phyloP scores from a whole-genome alignment of 2,888 invertebrate species.

The Microctonus brassicae region DNA sequence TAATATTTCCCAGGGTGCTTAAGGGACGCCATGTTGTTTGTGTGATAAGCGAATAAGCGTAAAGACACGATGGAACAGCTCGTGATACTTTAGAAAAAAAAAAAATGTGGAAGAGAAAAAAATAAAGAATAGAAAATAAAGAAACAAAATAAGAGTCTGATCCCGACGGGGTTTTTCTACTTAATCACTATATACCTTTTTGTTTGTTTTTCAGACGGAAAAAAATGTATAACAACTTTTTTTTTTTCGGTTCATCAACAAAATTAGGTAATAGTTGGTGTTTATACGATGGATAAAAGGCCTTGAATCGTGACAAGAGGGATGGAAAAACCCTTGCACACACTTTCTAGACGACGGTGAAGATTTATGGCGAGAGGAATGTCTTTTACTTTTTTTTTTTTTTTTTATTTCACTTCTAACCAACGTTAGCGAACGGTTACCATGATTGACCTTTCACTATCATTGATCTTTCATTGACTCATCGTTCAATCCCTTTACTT shows the following conservation, averaged over 20 bases:
- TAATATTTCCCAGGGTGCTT: slow-evolving; percentile 15
- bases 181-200: slow-evolving; percentile 2
- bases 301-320: background rate
- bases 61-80: background rate
- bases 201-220: background rate
- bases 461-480: background rate
- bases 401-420: background rate
- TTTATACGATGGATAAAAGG: background rate
- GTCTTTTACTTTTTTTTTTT: background rate
- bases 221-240: background rate
- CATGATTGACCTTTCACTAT: background rate
- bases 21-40: slow-evolving; percentile 7
- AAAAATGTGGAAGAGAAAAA: background rate
- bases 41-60: slow-evolving; percentile 10
- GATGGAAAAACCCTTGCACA: background rate
- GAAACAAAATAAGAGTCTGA: background rate
- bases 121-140: background rate
- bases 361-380: background rate
- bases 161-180: background rate
- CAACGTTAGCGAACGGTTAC: background rate
- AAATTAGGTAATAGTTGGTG: background rate
- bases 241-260: background rate
- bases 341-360: background rate
- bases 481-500: background rate
- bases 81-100: background rate